Base-by-base conservation (phyloP, 2,888 invertebrate genomes). In the Andrena flavipes region DNA sequence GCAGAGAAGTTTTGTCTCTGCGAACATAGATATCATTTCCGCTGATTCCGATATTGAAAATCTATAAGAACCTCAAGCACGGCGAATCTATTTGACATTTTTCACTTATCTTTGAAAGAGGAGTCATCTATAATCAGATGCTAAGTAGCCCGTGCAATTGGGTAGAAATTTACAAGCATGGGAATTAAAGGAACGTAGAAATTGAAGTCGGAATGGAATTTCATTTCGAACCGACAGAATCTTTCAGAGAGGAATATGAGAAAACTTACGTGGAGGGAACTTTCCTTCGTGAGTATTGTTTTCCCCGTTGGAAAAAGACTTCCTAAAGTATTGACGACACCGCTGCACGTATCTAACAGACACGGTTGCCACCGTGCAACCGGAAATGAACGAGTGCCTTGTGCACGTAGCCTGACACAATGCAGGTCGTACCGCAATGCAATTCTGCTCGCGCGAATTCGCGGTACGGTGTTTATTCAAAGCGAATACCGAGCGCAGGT, bases 381-480 rank as follows among this genome's bases (percentile, higher is more conserved):
- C 68, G 30, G 72, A 76, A 84, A 73, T 48, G 33, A 13, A 26
- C 35, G 59, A 23, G 35, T n/a, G 71, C 67, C 51, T 71, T 26
- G 49, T 56, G 42, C 70, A 30, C 51, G 49, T 26, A 35, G 48
- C 64, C 20, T 56, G 49, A 30, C 29, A 23, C 69, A 33, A 29
- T 29, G 26, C 56, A 23, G 51, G 5, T 33, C 8, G 49, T 51
- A 64, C 62, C 42, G 51, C 59, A 68, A 48, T 10, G 30, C 71
- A 8, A 42, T n/a, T 13, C 29, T 23, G 29, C 54, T 5, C 2
- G 35, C 35, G n/a, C n/a, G 42, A 71, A 67, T 60, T 13, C 33
- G 51, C 13, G 26, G 20, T 20, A 13, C 2, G 20, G 8, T 33
- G 33, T 49, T 71, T 16, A 33, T 71, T 20, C 23, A n/a, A 71